These are phyloP conservation scores for Neuroterus valhalla DNA, from an alignment of 1,140 invertebrate species.

Conservation along the genomic window DNA sequence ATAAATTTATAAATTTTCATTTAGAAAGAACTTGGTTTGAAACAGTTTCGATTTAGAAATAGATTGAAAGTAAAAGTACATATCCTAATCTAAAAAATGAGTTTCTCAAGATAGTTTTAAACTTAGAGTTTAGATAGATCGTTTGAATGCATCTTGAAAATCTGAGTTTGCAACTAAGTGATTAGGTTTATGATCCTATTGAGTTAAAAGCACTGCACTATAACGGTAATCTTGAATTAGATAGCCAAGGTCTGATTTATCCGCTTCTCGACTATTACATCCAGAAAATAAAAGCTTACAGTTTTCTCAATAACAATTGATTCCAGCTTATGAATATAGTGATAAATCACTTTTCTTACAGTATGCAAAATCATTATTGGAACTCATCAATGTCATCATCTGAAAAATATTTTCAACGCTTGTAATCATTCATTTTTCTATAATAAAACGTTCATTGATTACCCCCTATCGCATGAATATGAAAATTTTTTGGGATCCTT, in stretches of 20 bases:
- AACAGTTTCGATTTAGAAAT: too few species aligned
- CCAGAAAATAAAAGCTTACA: constrained; percentile 22
- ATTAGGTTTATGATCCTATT: constrained; percentile 28
- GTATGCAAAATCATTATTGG: constrained; percentile 11
- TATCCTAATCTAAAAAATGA: neutral
- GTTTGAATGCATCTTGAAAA: constrained; percentile 6
- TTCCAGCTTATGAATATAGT: neutral
- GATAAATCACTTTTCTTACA: neutral
- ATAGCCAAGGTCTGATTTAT: constrained; percentile 30
- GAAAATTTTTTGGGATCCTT: too few species aligned
- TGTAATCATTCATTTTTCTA: too few species aligned
- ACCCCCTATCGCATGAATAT: too few species aligned
- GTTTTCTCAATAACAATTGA: constrained; percentile 2
- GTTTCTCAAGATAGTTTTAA: neutral
- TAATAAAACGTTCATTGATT: too few species aligned
- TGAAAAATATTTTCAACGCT: too few species aligned
- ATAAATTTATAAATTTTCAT: constrained; percentile 12
- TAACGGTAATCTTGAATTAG: constrained; percentile 28
- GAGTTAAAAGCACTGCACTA: constrained; percentile 30
- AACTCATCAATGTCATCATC: neutral
- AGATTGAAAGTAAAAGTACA: too few species aligned
- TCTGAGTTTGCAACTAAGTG: constrained; percentile 2
- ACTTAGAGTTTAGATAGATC: neutral
- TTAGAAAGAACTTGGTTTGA: neutral
- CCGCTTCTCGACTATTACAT: neutral